phyloP scores from a whole-genome alignment of 2,797 vertebrate genomes.

The Spea hammondii region DNA sequence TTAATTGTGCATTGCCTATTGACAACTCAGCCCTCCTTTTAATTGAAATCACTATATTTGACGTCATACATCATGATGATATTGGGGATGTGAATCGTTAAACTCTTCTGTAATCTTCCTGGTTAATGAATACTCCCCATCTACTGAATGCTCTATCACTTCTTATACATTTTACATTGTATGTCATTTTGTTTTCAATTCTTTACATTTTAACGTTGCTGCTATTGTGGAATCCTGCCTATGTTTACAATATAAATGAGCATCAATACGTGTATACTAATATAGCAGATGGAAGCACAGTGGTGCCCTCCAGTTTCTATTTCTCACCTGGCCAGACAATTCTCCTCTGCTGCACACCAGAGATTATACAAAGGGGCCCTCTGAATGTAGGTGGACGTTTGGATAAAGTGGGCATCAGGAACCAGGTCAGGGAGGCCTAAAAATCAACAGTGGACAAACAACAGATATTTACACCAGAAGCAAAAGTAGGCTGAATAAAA shows the following conservation, averaged over 20 bases:
- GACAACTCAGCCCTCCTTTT: too few species aligned
- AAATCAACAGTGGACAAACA: background rate
- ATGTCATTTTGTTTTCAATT: too few species aligned
- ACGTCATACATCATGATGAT: too few species aligned
- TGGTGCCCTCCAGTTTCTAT: background rate
- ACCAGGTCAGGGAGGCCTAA: constrained; percentile 78
- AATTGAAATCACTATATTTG: too few species aligned
- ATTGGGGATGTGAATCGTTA: too few species aligned
- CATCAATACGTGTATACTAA: background rate
- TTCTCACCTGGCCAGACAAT: constrained; percentile 77
- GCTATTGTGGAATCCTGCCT: background rate
- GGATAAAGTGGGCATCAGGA: constrained; percentile 78
- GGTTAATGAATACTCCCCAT: too few species aligned
- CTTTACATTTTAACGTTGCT: background rate
- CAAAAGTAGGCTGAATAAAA: background rate
- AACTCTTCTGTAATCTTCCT: too few species aligned
- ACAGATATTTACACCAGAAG: background rate
- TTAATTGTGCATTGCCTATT: too few species aligned
- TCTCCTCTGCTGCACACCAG: constrained; percentile 78
- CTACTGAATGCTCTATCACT: too few species aligned
- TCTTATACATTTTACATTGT: too few species aligned
- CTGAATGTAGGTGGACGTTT: constrained; percentile 76
- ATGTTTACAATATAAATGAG: background rate
- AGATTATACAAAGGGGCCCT: constrained; percentile 78
- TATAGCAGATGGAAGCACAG: background rate